Conservation (phyloP, 2,797 vertebrate genomes). For the Monodelphis domestica region DNA sequence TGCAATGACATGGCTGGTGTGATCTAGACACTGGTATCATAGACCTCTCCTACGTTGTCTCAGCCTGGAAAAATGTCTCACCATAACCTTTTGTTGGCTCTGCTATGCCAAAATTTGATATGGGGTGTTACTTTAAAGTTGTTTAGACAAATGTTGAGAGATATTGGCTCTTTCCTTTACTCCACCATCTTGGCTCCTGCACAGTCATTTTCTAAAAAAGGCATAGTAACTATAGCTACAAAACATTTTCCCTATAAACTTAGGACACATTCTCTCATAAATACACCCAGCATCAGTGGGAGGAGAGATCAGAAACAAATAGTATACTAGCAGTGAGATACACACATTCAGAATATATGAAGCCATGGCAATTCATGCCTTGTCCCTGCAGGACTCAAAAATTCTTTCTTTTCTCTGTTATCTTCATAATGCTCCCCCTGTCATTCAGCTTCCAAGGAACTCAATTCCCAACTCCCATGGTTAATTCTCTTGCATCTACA, state of each 20-base stretch:
- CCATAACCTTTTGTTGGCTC: not conserved
- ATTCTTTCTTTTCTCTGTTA: not conserved
- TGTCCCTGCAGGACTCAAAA: not conserved
- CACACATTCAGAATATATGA: not conserved
- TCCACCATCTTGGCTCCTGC: not conserved
- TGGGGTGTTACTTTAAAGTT: not conserved
- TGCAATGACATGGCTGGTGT: not conserved
- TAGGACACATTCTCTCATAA: not conserved
- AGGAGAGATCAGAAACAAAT: not conserved
- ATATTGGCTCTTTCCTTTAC: not conserved
- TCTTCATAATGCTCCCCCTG: not conserved
- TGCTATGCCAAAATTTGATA: not conserved
- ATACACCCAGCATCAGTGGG: not conserved
- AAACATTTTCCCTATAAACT: not conserved
- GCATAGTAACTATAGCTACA: not conserved
- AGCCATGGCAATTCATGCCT: not conserved
- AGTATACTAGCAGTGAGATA: not conserved
- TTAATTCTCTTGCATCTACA: not conserved
- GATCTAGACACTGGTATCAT: too few relatives aligned
- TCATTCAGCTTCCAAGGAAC: not conserved
- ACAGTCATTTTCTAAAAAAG: not conserved
- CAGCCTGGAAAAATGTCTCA: not conserved
- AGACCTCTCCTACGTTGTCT: too few relatives aligned
- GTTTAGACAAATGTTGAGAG: not conserved
- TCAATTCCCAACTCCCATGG: not conserved